Base-by-base conservation (phyloP, 2,113 vertebrate species). In the Poicephalus gulielmi region DNA sequence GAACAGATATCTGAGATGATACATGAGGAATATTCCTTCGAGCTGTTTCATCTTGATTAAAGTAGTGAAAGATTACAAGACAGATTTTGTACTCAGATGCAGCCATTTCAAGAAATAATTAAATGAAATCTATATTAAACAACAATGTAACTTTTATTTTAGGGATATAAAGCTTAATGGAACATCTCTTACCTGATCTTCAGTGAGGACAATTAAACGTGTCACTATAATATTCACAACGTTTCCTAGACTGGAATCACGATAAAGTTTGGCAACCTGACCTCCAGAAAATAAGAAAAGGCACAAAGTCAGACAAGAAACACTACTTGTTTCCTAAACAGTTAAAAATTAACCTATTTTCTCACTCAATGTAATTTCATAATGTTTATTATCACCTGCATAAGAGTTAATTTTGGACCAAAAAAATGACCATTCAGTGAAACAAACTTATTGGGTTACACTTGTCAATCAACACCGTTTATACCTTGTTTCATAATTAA, bases 191-290 rank as follows among this genome's bases (percentile, higher is more conserved):
- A 99, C 99, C 99, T 99, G 99, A 97, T 99, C 99, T 98, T 99
- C 99, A 15, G 99, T 99, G 91, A 99, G 99, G 97, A 99, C 99
- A 96, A 99, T 99, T 97, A 99, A 97, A 66, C 99, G 98, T 82
- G 99, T 99, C 98, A 99, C 99, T 98, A 99, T 99, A 97, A 99
- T 99, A 99, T 99, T 99, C 99, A 99, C 99, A 99, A 99, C 98
- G 98, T 99, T 99, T 99, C 99, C 99, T 98, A 99, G 99, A 98
- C 99, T 99, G 99, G 99, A 99, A 98, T 99, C 99, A 98, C 98
- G 99, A 97, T 99, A 99, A 99, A 99, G 99, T 99, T 99, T 99
- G 99, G 99, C 99, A 99, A 99, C 99, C 99, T 99, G 99, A 99
- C 99, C 99, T 99, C 99, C 99, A 99, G 98, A 99, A 99, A 99